phyloP scores from a whole-genome alignment of 2,888 invertebrate genomes.

The Epirrhoe alternata region DNA sequence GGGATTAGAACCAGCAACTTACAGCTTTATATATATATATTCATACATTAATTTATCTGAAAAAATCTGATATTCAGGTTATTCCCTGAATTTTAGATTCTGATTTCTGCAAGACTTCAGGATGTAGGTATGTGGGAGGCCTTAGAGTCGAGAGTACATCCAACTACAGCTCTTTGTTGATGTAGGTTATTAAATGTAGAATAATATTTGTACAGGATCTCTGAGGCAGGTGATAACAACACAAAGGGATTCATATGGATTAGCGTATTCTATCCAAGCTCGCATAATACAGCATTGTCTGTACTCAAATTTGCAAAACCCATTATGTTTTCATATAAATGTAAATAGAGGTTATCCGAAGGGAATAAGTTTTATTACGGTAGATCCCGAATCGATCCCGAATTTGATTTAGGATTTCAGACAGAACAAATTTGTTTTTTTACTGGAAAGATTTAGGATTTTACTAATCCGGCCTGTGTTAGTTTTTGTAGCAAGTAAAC shows the following conservation, averaged over 20 bases:
- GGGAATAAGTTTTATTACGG: constrained; percentile 61
- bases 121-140: no score
- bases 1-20: no score
- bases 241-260: constrained; percentile 47
- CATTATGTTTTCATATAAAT: constrained; percentile 71
- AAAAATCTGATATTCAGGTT: no score
- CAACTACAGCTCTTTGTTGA: neutral
- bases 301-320: constrained; percentile 47
- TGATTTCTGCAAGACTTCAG: no score
- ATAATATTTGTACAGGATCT: constrained; percentile 14
- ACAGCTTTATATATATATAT: no score
- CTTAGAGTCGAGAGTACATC: no score
- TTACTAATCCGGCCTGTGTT: no score
- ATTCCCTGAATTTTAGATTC: no score
- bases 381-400: constrained; percentile 59
- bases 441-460: neutral
- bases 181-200: neutral
- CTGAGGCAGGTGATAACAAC: constrained; percentile 31
- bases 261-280: constrained; percentile 47
- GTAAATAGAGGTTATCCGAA: constrained; percentile 64
- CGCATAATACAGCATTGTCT: constrained; percentile 38
- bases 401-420: constrained; percentile 51
- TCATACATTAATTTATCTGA: no score
- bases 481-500: neutral
- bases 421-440: constrained; percentile 40